These are phyloP conservation scores for Pachypsylla venusta DNA, from an alignment of 1,140 invertebrate genomes.

Conservation along the genomic window DNA sequence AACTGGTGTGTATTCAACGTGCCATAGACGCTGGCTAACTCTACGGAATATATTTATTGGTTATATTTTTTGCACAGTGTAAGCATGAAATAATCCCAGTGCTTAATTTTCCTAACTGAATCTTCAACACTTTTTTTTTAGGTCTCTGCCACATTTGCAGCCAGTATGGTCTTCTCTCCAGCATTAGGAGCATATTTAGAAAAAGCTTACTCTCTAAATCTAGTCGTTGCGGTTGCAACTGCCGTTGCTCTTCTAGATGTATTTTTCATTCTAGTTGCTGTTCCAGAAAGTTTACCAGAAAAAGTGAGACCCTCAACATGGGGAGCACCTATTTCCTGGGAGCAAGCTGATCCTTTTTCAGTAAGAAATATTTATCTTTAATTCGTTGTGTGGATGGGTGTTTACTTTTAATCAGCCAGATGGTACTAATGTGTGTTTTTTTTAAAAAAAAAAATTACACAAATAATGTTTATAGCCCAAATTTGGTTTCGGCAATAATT, in stretches of 20 bases:
- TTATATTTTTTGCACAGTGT: no score
- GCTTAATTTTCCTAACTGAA: no score
- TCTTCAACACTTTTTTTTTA: slow-evolving; percentile 25
- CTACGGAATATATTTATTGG: no score
- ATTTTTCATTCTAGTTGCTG: slow-evolving; percentile 93
- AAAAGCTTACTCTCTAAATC: slow-evolving; percentile 73
- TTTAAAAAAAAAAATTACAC: no score
- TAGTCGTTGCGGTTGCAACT: slow-evolving; percentile 92
- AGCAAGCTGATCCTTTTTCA: slow-evolving; percentile 95
- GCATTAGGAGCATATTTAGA: slow-evolving; percentile 89
- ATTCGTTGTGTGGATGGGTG: no score
- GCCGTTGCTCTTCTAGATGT: slow-evolving; percentile 91
- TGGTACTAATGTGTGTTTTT: no score
- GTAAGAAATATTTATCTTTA: no score
- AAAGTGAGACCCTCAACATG: slow-evolving; percentile 64
- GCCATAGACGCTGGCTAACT: no score
- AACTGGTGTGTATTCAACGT: no score
- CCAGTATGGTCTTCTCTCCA: slow-evolving; percentile 93
- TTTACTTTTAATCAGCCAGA: no score
- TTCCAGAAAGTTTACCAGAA: slow-evolving; percentile 94
- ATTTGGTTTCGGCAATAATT: no score
- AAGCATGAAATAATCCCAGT: background rate
- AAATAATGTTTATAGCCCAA: no score
- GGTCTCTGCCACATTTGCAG: slow-evolving; percentile 96
- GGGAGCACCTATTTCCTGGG: slow-evolving; percentile 78